Base-by-base conservation (phyloP, 2,113 vertebrate species). In the Serilophus lunatus region DNA sequence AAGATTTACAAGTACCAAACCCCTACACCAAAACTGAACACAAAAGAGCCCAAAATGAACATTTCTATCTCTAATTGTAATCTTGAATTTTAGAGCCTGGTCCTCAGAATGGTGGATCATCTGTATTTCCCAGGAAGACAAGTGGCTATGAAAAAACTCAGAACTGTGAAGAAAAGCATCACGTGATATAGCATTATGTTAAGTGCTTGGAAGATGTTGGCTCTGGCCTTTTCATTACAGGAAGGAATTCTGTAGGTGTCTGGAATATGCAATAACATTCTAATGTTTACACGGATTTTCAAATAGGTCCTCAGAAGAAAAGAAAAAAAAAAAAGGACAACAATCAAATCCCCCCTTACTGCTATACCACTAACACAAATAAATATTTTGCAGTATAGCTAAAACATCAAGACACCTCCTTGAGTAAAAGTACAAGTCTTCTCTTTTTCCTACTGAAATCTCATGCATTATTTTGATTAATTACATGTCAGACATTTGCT, bases 391-490 rank as follows among this genome's bases (percentile, higher is more conserved):
- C 36, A 12, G 18, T 33, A 54, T 3, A 81, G 35, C 19, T 86
- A 47, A 71, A 84, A 56, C 4, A 81, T 61, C 15, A 65, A 22
- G 68, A 88, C 35, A 25, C 15, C 18, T n/a, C 51, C 74, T 33
- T 59, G 19, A 86, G 40, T 3, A 92, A 49, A 12, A 66, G 74
- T 51, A 38, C 3, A 51, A 44, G 40, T 76, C 29, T 87, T 66
- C 36, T 65, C 19, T 64, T 75, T 79, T 60, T 94, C 54, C 54
- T 79, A 60, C 71, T 92, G 86, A 79, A 86, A 72, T 23, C 4
- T 8, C 6, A 28, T 70, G 36, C 31, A 40, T 79, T 92, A 56
- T 77, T 95, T 93, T 90, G 61, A 94, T 89, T 83, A 96, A 92
- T 72, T 83, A 45, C 2, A 12, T 51, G 60, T 74, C 79, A 93